These are phyloP conservation scores for Caenorhabditis becei DNA, from an alignment of 2,888 invertebrate genomes.

Conservation along the genomic window DNA sequence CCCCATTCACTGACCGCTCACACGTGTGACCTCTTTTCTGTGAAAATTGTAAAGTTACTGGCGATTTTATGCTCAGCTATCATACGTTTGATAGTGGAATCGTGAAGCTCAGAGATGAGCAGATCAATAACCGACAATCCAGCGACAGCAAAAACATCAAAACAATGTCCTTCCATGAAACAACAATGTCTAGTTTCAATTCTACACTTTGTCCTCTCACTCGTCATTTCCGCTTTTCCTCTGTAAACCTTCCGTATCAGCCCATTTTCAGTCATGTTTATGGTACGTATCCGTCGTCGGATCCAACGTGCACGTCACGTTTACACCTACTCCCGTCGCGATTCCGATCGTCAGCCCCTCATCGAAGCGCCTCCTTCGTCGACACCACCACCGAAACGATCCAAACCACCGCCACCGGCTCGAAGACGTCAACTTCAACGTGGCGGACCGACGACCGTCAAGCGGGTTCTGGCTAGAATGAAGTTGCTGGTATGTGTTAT, in stretches of 20 bases:
- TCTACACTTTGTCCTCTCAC: background rate
- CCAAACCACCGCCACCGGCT: background rate
- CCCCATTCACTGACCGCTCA: slow-evolving; percentile 7
- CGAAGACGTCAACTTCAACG: slow-evolving; percentile 2
- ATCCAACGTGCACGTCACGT: slow-evolving; percentile 34
- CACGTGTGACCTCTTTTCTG: slow-evolving; percentile 5
- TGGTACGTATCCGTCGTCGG: slow-evolving; percentile 46
- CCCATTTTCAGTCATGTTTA: slow-evolving; percentile 35
- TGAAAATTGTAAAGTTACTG: background rate
- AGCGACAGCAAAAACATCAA: background rate
- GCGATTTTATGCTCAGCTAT: no score
- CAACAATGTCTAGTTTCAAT: background rate
- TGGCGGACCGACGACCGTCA: slow-evolving; percentile 29
- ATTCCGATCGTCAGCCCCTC: slow-evolving; percentile 53
- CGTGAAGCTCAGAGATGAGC: slow-evolving; percentile 42
- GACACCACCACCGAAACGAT: slow-evolving; percentile 1
- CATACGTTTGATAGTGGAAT: background rate
- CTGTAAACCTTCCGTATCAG: background rate
- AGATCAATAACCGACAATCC: slow-evolving; percentile 39
- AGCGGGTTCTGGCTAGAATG: slow-evolving; percentile 33
- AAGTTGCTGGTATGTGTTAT: slow-evolving; percentile 17
- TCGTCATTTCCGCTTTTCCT: background rate
- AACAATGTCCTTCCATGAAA: background rate
- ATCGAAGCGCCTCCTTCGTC: slow-evolving; percentile 31
- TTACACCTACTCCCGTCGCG: slow-evolving; percentile 28